A percentile compares a stretch with the other conserved stretches of the same genome.
phyloP scores from a whole-genome alignment of 1,140 invertebrate genomes.

The Homarus americanus region DNA sequence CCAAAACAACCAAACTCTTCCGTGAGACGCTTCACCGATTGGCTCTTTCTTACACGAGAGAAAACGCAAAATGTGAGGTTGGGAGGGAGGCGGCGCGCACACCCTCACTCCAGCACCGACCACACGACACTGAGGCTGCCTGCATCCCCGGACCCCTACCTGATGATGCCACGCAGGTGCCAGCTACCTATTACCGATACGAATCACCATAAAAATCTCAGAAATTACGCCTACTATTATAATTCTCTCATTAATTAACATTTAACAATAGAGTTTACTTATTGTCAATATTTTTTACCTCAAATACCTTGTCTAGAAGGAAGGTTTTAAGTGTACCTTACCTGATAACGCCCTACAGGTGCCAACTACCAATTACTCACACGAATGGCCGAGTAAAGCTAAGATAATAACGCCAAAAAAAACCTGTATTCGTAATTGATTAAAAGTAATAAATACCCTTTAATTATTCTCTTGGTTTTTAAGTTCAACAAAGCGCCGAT shows the following conservation, averaged over 20 bases:
- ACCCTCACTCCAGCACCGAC: constrained; percentile 7
- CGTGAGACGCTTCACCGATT: too few species aligned
- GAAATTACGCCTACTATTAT: neutral
- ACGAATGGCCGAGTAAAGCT: too few species aligned
- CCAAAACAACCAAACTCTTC: too few species aligned
- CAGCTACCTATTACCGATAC: neutral
- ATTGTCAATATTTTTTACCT: too few species aligned
- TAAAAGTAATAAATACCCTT: too few species aligned
- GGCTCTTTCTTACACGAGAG: neutral
- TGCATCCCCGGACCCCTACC: neutral
- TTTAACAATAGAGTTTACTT: too few species aligned
- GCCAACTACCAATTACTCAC: neutral
- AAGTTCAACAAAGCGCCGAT: too few species aligned
- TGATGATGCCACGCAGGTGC: constrained; percentile 3
- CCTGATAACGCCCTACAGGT: neutral
- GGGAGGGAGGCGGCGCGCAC: neutral
- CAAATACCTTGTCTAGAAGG: too few species aligned
- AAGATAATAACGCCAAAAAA: too few species aligned
- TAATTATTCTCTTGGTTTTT: too few species aligned
- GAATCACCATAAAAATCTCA: neutral
- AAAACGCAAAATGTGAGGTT: neutral
- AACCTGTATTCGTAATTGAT: too few species aligned
- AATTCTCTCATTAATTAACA: neutral
- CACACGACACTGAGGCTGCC: constrained; percentile 1
- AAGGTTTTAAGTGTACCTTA: too few species aligned